Base-by-base conservation (phyloP, 2,113 vertebrate species). In the Neomonachus schauinslandi region DNA sequence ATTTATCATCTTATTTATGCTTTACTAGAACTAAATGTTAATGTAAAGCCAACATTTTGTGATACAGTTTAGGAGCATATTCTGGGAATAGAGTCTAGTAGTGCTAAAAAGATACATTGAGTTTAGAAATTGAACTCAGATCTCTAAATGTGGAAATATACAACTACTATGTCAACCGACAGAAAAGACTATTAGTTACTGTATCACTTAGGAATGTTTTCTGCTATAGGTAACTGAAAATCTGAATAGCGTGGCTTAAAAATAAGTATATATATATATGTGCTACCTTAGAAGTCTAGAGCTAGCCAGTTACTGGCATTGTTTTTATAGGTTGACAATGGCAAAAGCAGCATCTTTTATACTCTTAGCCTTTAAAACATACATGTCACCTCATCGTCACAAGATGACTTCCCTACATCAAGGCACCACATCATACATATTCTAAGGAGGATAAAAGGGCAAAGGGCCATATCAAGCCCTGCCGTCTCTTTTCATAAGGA, bases 21-120 rank as follows among this genome's bases (percentile, higher is more conserved):
- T 91, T 95, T 87, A 15, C 55, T 87, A 77, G 97, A 95, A 55
- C 15, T 59, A 72, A 85, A 77, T 65, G 83, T 72, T 89, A 69
- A 67, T 31, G 11, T 88, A 46, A 97, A 83, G n/a, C 31, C 67
- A 93, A 93, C 5, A 87, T 93, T 80, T 95, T 83, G 61, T 76
- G 55, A 90, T 63, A 91, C 2, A 63, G 9, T 7, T 85, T 51
- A 95, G 63, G 49, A 94, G 49, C 42, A 7, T 49, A 69, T 57
- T 93, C 42, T 77, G 42, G 67, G 19, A 79, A 46, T 8, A 55
- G 42, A 63, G 4, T 88, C 28, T 36, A 53, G 9, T 42, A 79
- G 22, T 89, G 33, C 85, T 86, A 42, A 57, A 83, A 94, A 39
- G 16, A 63, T 79, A 92, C 18, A 22, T 8, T 67, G 46, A 94